Evolutionary conservation across 2,888 invertebrate species (phyloP), one percentile per base, ranked within the genome.

Genomic region (Pyrrhosoma nymphula): DNA sequence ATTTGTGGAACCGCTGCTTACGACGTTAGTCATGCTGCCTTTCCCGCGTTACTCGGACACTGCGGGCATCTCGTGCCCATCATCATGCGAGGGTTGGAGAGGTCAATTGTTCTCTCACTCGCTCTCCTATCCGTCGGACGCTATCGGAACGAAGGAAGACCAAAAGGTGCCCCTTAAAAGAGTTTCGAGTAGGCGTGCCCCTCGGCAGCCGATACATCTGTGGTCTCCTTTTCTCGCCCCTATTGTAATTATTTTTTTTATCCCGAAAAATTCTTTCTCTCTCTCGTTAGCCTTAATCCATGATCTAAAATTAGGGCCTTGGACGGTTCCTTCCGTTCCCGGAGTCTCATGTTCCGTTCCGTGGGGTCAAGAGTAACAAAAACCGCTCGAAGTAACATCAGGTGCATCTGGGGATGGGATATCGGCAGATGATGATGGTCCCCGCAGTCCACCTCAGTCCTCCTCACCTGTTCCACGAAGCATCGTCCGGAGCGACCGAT

Each of bases 311-410:
- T 35, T 82, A 35, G n/a, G 82, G 35, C 82, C 82, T 35, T 35
- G 82, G 82, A 82, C 35, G 82, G 82, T 82, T 82, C 82, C 82
- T 82, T 82, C 82, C 82, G 82, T 82, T 82, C 82, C 35, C 14
- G 35, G 82, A 35, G 82, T 82, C 26, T 82, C 82, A 35, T 26
- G 82, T 30, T 14, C 82, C 82, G 30, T 35, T 82, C 82, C 82
- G 82, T 69, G 69, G 69, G n/a, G 69, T 69, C n/a, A 12, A 18
- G 82, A 82, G 35, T 14, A 35, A 82, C 35, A 35, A 82, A 26
- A 82, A 26, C 30, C 35, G 23, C 82, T 14, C 30, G 35, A 12
- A 26, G 23, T 26, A 18, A 16, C 82, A 35, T 82, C 82, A 82
- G 82, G 82, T 82, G 82, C 82, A 35, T 60, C 60, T 14, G 14